Evolutionary conservation across 2,113 vertebrate species (phyloP).

Genomic region (Sminthopsis crassicaudata): DNA sequence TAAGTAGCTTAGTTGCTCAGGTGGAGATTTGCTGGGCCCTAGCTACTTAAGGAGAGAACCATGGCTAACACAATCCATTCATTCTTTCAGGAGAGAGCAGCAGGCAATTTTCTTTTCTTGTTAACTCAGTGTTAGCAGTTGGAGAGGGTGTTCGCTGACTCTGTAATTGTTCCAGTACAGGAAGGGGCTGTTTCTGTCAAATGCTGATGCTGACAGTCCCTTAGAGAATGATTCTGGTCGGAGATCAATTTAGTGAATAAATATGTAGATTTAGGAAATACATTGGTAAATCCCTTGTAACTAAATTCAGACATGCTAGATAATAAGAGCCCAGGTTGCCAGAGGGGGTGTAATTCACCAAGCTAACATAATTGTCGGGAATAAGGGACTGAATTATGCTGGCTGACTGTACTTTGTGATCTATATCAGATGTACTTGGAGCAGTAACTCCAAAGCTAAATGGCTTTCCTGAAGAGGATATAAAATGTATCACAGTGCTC

Average conservation of each 20-base stretch:
- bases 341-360: conserved; percentile 34
- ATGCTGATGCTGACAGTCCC: neutral
- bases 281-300: conserved; percentile 47
- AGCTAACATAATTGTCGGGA: neutral
- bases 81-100: conserved; percentile 29
- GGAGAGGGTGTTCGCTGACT: neutral
- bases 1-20: conserved; percentile 59
- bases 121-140: conserved; percentile 35
- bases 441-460: neutral
- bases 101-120: conserved; percentile 6
- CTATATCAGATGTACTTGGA: conserved; percentile 31
- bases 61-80: neutral
- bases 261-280: conserved; percentile 49
- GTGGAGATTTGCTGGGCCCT: conserved; percentile 37
- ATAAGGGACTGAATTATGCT: neutral
- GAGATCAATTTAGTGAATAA: conserved; percentile 45
- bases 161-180: neutral
- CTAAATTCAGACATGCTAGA: conserved; percentile 12
- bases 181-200: conserved; percentile 22
- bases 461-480: conserved; percentile 38
- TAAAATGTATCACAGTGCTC: neutral
- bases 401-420: neutral
- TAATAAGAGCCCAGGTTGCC: conserved; percentile 35
- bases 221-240: conserved; percentile 38
- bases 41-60: conserved; percentile 37